Base-by-base conservation (phyloP, 2,888 invertebrate species). In the Oxyteleia sp. region DNA sequence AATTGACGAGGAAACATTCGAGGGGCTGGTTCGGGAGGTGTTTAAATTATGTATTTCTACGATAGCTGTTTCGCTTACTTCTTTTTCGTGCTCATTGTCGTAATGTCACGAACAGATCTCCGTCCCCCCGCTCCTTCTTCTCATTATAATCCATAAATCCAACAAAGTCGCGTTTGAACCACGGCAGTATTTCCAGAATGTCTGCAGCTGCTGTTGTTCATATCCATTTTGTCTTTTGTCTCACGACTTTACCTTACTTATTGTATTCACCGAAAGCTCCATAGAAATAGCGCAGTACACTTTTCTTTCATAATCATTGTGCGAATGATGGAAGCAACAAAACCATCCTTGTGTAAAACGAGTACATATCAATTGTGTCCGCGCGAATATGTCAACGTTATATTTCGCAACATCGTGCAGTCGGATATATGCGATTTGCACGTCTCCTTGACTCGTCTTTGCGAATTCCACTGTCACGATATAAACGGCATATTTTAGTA, bases 61-160 rank as follows among this genome's bases (percentile, higher is more conserved):
- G 89, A 90, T 89, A 90, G 88, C 88, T 89, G 89, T 90, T 88
- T 87, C 91, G 88, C 86, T 91, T 85, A 89, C 89, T 89, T 90
- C 88, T 90, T 91, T 89, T 88, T 86, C 89, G 87, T 88, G 88
- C 88, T 91, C 91, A 89, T 91, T 90, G 91, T 91, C 90, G 87
- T 88, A 88, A 89, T 91, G 90, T 91, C 91, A 89, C 88, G 87
- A 87, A 76, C 91, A 91, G 90, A 88, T 87, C 86, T 84, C 71
- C 49, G 4, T 5, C 61, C 18, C 11, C 20, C 82, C 85, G 69
- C 53, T 85, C 84, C 87, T 85, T 71, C 87, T 87, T 85, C 89
- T 89, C 89, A 90, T 91, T 88, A 90, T 91, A 90, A 92, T 92
- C 91, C 90, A 90, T 90, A 92, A 91, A 91, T 92, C 89, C 91